These are phyloP conservation scores for Charadrius vociferus DNA, from an alignment of 2,113 vertebrate species.

Conservation along the genomic window DNA sequence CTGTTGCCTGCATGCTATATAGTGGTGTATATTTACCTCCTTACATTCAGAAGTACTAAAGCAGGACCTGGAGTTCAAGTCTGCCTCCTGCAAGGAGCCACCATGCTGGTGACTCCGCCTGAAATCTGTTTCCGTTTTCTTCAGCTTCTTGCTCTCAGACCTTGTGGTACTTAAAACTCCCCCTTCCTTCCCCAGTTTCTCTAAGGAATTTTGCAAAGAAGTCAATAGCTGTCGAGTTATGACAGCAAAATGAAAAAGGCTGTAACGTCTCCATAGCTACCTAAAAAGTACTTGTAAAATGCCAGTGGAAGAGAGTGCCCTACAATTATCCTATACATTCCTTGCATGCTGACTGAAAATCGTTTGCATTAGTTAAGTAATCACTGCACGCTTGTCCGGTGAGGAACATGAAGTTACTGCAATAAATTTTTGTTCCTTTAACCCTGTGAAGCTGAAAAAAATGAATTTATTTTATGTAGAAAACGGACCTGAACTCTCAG, in stretches of 20 bases:
- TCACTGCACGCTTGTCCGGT: not conserved
- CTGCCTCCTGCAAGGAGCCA: not conserved
- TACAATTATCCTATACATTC: constrained; percentile 14
- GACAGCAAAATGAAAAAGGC: constrained; percentile 18
- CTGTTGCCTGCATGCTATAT: not conserved
- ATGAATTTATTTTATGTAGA: not conserved
- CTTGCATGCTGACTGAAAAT: constrained; percentile 22
- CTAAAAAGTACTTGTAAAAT: constrained; percentile 31
- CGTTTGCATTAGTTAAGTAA: constrained; percentile 41
- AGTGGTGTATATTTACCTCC: not conserved
- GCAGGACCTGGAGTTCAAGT: not conserved
- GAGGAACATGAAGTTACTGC: constrained; percentile 6
- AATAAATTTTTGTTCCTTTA: not conserved
- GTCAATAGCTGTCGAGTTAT: constrained; percentile 19
- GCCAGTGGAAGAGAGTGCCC: not conserved
- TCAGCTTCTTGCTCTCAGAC: not conserved
- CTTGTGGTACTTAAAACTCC: not conserved
- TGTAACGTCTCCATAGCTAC: constrained; percentile 32
- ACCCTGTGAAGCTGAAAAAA: constrained; percentile 1
- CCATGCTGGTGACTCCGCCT: not conserved
- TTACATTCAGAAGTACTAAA: not conserved
- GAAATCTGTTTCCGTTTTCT: not conserved
- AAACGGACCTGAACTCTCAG: not conserved
- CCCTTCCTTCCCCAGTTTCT: not conserved
- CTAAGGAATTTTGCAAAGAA: constrained; percentile 22